Evolutionary conservation across 2,113 vertebrate genomes (phyloP).

Genomic region (Leucosticte australis): DNA sequence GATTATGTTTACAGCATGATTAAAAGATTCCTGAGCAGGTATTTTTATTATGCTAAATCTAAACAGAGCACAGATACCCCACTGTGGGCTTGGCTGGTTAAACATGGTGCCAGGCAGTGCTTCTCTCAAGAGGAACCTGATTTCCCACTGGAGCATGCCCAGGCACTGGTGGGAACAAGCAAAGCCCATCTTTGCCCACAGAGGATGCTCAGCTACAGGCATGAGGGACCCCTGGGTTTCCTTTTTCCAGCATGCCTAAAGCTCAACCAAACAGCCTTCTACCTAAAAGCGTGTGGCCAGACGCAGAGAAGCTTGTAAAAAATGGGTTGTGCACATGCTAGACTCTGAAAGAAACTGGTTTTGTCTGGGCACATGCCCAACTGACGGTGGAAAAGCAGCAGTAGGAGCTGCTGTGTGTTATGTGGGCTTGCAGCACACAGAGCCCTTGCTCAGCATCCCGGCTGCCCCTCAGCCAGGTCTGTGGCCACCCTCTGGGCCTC

Average conservation of each 20-base stretch:
- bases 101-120: not conserved
- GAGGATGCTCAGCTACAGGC: not conserved
- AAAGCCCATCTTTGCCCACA: not conserved
- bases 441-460: not conserved
- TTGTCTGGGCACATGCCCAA: not conserved
- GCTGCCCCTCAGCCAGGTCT: not conserved
- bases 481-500: not conserved
- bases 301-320: not conserved
- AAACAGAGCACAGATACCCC: not conserved
- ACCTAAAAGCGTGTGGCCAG: not conserved
- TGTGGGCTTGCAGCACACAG: not conserved
- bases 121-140: not conserved
- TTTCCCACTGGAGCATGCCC: not conserved
- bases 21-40: not conserved
- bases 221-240: not conserved
- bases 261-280: not conserved
- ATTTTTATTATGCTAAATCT: not conserved
- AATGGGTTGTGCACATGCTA: not conserved
- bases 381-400: not conserved
- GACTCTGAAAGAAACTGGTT: not conserved
- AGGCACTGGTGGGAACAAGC: not conserved
- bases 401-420: not conserved
- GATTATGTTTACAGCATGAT: not conserved
- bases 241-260: not conserved
- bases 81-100: not conserved